Base-by-base conservation (phyloP, 2,113 vertebrate species). In the Proteles cristata region DNA sequence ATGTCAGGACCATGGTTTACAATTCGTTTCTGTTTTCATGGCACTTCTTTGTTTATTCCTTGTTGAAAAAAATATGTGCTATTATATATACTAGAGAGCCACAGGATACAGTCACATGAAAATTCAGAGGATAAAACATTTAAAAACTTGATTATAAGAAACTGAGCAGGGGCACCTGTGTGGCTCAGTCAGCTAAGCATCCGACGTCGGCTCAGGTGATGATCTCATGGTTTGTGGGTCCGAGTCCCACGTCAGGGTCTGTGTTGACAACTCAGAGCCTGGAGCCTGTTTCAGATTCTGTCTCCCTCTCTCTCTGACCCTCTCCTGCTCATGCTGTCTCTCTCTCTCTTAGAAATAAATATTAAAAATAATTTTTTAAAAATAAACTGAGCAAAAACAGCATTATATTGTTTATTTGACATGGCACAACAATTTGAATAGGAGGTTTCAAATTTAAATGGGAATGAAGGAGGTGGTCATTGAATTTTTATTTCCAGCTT, bases 61-160 rank as follows among this genome's bases (percentile, higher is more conserved):
- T 94, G 73, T 79, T 97, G 84, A 68, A 94, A 97, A 92, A 89
- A 83, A 73, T 35, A 77, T 17, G 71, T 53, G 43, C 39, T 68
- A 79, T 91, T 76, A 65, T 69, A 45, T 74, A 71, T 28, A 81
- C 48, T 82, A 50, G 10, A 88, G 94, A 88, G 66, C 12, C 82
- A 83, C 4, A 93, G 53, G 79, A 92, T 31, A 77, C n/a, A 89
- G 82, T 53, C 65, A 88, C 4, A 81, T 83, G 58, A 87, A 96
- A 84, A 90, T 77, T 80, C 73, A 86, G 74, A 97, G 35, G 33
- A 35, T n/a, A 77, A 96, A 92, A 65, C 84, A 92, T 69, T 93
- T 95, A 50, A 87, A 96, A 97, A 94, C 39, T 69, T 73, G 25
- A 76, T 12, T 58, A 48, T 66, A 74, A 35, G 79, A 93, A 73